Evolutionary conservation across 2,797 vertebrate genomes (phyloP).

Genomic region (Pempheris klunzingeri): DNA sequence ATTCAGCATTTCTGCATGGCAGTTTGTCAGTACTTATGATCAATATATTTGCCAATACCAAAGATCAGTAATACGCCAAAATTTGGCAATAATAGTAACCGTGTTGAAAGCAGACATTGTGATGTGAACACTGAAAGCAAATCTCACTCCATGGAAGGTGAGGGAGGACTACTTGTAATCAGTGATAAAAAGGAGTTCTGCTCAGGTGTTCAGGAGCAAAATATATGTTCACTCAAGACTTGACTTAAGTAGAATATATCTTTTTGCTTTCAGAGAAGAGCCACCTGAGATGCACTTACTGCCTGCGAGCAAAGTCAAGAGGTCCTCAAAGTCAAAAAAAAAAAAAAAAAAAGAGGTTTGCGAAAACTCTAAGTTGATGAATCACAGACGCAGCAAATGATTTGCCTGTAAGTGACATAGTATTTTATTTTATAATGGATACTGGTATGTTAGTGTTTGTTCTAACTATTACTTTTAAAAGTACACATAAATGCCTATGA

Average conservation of each 20-base stretch:
- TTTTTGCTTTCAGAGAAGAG: slow-evolving; percentile 10
- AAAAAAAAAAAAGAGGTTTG: slow-evolving; percentile 15
- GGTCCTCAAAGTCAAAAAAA: slow-evolving; percentile 22
- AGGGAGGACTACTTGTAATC: not conserved
- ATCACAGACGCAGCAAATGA: slow-evolving; percentile 19
- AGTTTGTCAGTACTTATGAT: not conserved
- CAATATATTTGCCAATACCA: not conserved
- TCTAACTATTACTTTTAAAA: not conserved
- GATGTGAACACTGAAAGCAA: not conserved
- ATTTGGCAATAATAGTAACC: not conserved
- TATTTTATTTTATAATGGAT: not conserved
- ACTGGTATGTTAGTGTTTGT: not conserved
- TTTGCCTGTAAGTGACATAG: not conserved
- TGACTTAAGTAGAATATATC: too few relatives aligned
- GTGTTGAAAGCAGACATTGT: not conserved
- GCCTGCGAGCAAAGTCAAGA: slow-evolving; percentile 23
- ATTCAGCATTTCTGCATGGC: not conserved
- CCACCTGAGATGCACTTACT: not conserved
- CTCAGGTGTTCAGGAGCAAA: slow-evolving; percentile 5
- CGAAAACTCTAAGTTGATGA: slow-evolving; percentile 21
- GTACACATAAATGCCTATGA: not conserved
- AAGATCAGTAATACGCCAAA: not conserved
- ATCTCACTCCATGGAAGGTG: too few relatives aligned
- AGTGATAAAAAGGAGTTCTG: not conserved
- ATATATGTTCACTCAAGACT: too few relatives aligned